These are phyloP conservation scores for Acridotheres tristis DNA, from an alignment of 2,797 vertebrate genomes.

Conservation along the genomic window DNA sequence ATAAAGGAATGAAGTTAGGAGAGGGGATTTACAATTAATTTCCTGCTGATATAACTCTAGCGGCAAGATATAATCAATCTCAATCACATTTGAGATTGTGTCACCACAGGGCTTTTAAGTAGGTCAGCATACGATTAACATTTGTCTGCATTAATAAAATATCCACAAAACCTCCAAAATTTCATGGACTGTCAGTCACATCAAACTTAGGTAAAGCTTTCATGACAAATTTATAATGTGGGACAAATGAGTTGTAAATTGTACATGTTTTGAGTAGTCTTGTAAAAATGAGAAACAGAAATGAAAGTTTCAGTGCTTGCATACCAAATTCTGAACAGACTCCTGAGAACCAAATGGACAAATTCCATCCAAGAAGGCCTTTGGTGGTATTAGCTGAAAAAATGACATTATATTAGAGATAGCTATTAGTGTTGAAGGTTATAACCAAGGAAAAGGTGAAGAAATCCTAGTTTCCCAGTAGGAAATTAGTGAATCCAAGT, in stretches of 20 bases:
- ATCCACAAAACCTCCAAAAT: slow-evolving; percentile 36
- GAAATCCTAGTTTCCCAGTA: not conserved
- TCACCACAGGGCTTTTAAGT: not conserved
- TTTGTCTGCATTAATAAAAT: slow-evolving; percentile 43
- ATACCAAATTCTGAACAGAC: not conserved
- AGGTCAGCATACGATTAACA: slow-evolving; percentile 42
- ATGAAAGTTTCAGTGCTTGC: not conserved
- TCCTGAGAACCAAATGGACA: not conserved
- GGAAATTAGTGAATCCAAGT: not conserved
- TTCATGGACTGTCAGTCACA: not conserved
- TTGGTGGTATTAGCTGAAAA: not conserved
- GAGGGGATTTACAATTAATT: not conserved
- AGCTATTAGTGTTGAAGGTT: not conserved
- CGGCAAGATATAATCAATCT: slow-evolving; percentile 19
- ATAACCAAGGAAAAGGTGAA: not conserved
- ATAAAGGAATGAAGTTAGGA: not conserved
- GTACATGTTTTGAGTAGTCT: not conserved
- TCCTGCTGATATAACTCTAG: not conserved
- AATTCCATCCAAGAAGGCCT: not conserved
- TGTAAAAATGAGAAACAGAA: slow-evolving; percentile 16
- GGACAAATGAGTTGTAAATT: slow-evolving; percentile 25
- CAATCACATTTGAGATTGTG: not conserved
- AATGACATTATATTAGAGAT: not conserved
- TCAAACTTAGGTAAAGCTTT: slow-evolving; percentile 17
- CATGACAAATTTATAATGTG: not conserved